Evolutionary conservation across 1,140 invertebrate species (phyloP), one percentile per base, ranked within the genome.

Genomic region (Yoshiicerus persimilis): DNA sequence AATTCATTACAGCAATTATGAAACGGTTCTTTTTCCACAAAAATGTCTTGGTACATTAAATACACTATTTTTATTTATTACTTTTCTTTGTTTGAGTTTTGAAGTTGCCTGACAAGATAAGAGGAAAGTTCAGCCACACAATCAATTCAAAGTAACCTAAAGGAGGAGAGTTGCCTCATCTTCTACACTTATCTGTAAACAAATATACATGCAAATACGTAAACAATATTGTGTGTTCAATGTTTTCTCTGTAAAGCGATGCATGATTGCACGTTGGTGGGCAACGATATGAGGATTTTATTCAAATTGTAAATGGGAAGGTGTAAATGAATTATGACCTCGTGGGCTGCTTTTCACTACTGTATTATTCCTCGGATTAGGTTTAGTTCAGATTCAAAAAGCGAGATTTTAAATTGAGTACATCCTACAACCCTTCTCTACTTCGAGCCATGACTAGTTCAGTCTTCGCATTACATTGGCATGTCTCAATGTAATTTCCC

Each of bases 301-400:
- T 84, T 88, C 56, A 88, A 85, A 88, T 88, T 34, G 23, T 75
- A 87, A 87, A 86, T 36, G 30, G 77, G 86, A 85, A 89, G 88
- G 88, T 89, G 88, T 89, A 62, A 89, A 89, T 89, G 88, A 89
- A 87, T 89, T 89, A 89, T 89, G 88, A 87, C 86, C 84, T 89
- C 88, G 88, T 89, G 88, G 85, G 85, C 41, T 89, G 70, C 62
- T 89, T 84, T 64, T 70, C 86, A 89, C 88, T 89, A 89, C 88
- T 87, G 88, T 89, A 87, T 89, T 88, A 89, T 89, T 89, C 75
- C 13, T 34, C 38, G 32, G 75, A 80, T 80, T 80, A 34, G 75
- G 13, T 80, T 80, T 34, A 34, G 13, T 80, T 80, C 75, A 34
- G 30, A 80, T 80, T 36, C 75, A 80, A 80, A 80, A 36, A 34